Conservation (phyloP, 2,113 vertebrate genomes). For the Sinocyclocheilus maitianheensis region DNA sequence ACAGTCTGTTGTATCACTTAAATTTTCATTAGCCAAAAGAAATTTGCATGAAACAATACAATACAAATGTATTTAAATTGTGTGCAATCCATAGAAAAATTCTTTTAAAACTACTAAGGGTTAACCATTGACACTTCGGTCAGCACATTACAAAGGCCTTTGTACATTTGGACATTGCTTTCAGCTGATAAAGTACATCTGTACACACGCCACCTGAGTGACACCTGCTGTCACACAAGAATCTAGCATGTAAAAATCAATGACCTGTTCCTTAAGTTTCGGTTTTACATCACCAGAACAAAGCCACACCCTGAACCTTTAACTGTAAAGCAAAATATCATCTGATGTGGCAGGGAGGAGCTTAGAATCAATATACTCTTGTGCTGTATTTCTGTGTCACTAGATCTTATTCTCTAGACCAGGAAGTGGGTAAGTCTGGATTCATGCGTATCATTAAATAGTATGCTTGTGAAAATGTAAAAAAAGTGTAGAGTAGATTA, state of each 20-base stretch:
- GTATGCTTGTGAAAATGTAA: too few relatives aligned
- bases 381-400: background rate
- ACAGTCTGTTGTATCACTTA: background rate
- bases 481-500: too few relatives aligned
- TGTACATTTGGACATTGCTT: background rate
- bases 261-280: background rate
- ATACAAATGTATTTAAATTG: background rate
- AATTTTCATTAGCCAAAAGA: background rate
- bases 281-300: background rate
- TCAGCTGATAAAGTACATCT: background rate
- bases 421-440: slow-evolving; percentile 5
- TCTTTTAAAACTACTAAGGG: background rate
- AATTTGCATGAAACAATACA: background rate
- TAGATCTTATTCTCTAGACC: background rate
- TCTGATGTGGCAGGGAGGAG: background rate
- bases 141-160: background rate
- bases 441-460: background rate
- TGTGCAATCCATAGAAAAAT: background rate
- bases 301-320: background rate
- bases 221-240: background rate
- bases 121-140: background rate
- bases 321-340: background rate
- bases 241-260: background rate
- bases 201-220: background rate
- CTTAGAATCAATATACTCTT: background rate